A percentile compares a stretch with the other conserved stretches of the same genome.
phyloP scores from a whole-genome alignment of 2,113 vertebrate species.

The Antechinus flavipes region DNA sequence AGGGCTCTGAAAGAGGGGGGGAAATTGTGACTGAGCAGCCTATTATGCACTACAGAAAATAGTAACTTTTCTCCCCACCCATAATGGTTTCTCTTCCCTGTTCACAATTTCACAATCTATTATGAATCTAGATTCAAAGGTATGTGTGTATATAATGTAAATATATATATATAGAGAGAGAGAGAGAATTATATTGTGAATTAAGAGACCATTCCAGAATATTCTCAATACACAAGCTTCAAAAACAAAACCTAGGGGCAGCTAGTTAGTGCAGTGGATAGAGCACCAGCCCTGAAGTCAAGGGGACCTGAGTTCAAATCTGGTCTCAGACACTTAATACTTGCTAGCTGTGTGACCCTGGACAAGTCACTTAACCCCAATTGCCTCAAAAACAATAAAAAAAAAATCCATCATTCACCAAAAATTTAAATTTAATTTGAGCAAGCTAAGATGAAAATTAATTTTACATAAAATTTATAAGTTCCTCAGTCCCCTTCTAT shows the following conservation, averaged over 20 bases:
- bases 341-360: no score
- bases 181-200: no score
- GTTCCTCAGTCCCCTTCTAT: not conserved
- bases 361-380: no score
- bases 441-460: constrained; percentile 17
- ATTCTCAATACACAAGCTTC: constrained; percentile 25
- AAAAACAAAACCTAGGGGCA: not conserved
- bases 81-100: not conserved
- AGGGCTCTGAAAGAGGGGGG: not conserved
- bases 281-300: no score
- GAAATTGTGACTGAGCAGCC: not conserved
- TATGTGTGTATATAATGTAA: not conserved
- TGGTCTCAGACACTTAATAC: no score
- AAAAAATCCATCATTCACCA: not conserved
- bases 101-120: constrained; percentile 10
- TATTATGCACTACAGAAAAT: not conserved
- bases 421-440: constrained; percentile 33
- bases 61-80: constrained; percentile 3
- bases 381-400: no score
- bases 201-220: not conserved
- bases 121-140: not conserved
- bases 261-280: no score
- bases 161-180: not conserved
- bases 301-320: no score
- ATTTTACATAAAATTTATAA: constrained; percentile 26